phyloP scores from a whole-genome alignment of 1,140 invertebrate genomes.

The Plodia interpunctella region DNA sequence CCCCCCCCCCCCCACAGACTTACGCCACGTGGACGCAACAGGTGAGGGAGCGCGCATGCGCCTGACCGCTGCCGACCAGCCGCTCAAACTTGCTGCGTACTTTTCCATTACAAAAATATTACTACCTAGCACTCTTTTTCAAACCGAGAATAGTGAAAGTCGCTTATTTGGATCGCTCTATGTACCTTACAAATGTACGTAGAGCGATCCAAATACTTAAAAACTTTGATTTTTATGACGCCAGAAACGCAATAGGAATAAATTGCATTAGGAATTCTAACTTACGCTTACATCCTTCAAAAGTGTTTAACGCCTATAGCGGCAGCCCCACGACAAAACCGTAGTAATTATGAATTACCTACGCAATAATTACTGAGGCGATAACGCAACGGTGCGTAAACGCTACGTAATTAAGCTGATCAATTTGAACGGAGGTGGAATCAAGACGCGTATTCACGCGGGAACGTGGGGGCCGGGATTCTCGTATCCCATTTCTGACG shows the following conservation, averaged over 20 bases:
- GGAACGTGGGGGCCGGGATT: not conserved
- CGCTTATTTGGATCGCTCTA: no score
- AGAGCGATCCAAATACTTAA: no score
- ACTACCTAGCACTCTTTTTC: not conserved
- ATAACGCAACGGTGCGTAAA: constrained; percentile 31
- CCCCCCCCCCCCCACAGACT: not conserved
- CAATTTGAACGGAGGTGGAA: constrained; percentile 18
- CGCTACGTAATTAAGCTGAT: constrained; percentile 31
- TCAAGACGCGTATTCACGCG: constrained; percentile 10
- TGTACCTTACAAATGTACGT: no score
- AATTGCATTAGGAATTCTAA: no score
- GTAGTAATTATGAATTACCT: not conserved
- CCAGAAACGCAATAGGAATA: no score
- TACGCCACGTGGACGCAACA: constrained; percentile 54
- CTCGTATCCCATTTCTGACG: no score
- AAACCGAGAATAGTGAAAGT: no score
- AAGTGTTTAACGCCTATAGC: not conserved
- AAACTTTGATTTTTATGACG: no score
- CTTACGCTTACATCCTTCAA: no score
- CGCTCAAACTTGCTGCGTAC: constrained; percentile 38
- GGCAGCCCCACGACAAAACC: not conserved
- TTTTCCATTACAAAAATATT: constrained; percentile 51
- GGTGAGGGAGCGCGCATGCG: constrained; percentile 58
- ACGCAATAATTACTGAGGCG: constrained; percentile 27
- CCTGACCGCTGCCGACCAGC: constrained; percentile 17